Evolutionary conservation across 1,140 invertebrate species (phyloP).

Genomic region (Drusus annulatus): DNA sequence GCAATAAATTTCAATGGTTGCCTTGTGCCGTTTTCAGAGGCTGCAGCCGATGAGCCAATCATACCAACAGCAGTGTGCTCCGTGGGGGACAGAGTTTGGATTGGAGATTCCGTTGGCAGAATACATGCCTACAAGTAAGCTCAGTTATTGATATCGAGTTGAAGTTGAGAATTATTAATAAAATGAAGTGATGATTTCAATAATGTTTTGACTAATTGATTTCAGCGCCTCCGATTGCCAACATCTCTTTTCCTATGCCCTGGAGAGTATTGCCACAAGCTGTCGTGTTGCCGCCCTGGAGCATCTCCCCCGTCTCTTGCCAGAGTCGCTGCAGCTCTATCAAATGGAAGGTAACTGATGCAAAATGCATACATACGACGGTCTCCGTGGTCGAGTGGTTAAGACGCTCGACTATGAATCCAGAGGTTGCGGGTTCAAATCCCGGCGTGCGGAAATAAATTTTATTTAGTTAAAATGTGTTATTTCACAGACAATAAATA

Average conservation of each 20-base stretch:
- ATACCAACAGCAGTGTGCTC: conserved; percentile 78
- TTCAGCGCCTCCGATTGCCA: conserved; percentile 70
- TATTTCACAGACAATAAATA: too few species aligned
- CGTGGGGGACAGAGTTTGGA: conserved; percentile 84
- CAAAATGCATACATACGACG: too few species aligned
- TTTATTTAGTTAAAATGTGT: too few species aligned
- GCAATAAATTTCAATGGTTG: too few species aligned
- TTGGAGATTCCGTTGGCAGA: conserved; percentile 86
- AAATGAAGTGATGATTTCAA: neutral
- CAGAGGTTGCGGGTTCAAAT: too few species aligned
- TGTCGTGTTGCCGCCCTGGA: conserved; percentile 77
- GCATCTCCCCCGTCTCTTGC: conserved; percentile 76
- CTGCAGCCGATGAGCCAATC: conserved; percentile 67
- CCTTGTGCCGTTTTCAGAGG: conserved; percentile 43
- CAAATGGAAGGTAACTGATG: conserved; percentile 72
- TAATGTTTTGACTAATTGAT: conserved; percentile 43
- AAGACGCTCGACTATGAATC: too few species aligned
- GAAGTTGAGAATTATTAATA: neutral
- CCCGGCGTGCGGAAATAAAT: too few species aligned
- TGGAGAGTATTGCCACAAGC: conserved; percentile 70
- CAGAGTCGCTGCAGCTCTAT: conserved; percentile 81
- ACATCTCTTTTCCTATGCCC: conserved; percentile 73
- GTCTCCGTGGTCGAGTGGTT: too few species aligned
- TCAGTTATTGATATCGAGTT: neutral
- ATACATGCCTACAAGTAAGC: conserved; percentile 84